Evolutionary conservation across 2,797 vertebrate species (phyloP).

Genomic region (Tokudaia muenninki): DNA sequence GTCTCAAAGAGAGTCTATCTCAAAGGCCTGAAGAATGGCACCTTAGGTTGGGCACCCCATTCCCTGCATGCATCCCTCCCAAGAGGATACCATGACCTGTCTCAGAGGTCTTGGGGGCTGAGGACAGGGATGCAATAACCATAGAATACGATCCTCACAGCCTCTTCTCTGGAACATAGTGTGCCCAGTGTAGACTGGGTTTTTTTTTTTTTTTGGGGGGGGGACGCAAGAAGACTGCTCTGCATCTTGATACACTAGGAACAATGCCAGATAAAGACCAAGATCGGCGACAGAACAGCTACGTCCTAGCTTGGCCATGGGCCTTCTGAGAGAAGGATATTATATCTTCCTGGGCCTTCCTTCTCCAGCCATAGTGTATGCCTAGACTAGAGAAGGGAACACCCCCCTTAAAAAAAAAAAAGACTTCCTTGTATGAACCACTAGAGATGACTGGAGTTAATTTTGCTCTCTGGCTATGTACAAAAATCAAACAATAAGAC

Average conservation of each 20-base stretch:
- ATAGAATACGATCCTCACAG: background rate
- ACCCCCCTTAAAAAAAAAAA: background rate
- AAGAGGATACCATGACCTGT: background rate
- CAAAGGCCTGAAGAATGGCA: background rate
- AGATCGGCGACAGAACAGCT: background rate
- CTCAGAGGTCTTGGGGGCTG: background rate
- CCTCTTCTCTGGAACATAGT: background rate
- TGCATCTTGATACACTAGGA: background rate
- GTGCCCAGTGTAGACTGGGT: background rate
- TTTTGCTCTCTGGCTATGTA: background rate
- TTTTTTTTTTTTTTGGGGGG: background rate
- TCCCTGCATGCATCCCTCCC: background rate
- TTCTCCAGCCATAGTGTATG: background rate
- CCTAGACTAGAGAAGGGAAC: background rate
- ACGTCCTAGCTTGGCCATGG: background rate
- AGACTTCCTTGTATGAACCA: background rate
- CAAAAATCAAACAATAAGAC: background rate
- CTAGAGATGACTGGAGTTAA: background rate
- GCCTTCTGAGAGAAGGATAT: rapidly evolving
- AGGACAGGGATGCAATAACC: background rate
- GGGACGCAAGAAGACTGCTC: background rate
- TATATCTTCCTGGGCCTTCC: background rate
- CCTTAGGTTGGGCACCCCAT: background rate
- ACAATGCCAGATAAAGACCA: background rate
- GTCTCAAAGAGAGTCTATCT: background rate